Evolutionary conservation across 2,888 invertebrate species (phyloP).

Genomic region (Smittia aterrima): DNA sequence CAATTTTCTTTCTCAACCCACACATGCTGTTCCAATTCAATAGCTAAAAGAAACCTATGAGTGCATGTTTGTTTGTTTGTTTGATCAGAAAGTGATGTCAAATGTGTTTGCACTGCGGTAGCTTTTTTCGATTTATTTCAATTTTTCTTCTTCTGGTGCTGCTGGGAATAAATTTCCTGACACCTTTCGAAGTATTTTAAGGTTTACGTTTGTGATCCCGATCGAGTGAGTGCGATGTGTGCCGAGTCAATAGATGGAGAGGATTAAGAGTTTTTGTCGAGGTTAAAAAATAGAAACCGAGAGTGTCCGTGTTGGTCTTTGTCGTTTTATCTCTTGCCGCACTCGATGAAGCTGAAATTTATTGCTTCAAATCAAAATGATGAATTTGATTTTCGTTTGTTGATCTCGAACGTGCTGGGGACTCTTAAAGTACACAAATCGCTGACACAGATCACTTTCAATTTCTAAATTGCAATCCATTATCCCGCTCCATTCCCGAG

Average conservation of each 20-base stretch:
- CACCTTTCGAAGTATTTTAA: constrained; percentile 3
- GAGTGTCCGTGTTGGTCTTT: neutral
- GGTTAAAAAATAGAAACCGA: neutral
- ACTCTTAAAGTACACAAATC: neutral
- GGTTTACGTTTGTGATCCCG: neutral
- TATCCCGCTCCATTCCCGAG: neutral
- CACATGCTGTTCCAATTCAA: constrained; percentile 1
- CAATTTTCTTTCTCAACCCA: constrained; percentile 15
- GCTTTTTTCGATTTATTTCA: constrained; percentile 32
- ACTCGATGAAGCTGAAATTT: neutral
- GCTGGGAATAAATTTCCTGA: neutral
- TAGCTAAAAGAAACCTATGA: neutral
- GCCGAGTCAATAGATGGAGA: constrained; percentile 27
- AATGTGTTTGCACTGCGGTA: constrained; percentile 35
- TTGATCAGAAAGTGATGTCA: constrained; percentile 30
- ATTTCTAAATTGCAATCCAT: constrained; percentile 35
- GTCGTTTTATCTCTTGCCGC: neutral
- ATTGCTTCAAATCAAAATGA: constrained; percentile 23
- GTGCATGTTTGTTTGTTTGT: constrained; percentile 1
- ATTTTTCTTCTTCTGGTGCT: neutral
- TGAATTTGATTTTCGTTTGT: constrained; percentile 3
- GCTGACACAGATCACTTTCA: constrained; percentile 17
- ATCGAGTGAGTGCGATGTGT: constrained; percentile 12
- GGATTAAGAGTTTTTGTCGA: constrained; percentile 30
- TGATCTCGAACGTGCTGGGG: too few species aligned